Percentiles rank a stretch among this genome's conserved stretches.
Conservation (phyloP, 2,888 invertebrate species). For the Rhagonycha fulva region DNA sequence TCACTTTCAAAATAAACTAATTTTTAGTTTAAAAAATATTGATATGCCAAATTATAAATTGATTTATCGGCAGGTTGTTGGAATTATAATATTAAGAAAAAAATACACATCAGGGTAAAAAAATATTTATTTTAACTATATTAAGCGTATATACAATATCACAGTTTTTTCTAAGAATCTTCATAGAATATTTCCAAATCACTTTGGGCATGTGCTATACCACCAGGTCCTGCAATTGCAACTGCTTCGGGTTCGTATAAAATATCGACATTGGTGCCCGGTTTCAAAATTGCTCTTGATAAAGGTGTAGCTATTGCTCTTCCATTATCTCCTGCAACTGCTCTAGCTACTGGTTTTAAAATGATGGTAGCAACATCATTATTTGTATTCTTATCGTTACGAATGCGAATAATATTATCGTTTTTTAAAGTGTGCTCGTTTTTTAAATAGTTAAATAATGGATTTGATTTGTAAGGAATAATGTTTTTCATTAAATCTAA, state of each 20-base stretch:
- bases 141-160: background rate
- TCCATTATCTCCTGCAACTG: slow-evolving; percentile 68
- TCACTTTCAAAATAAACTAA: too few species aligned
- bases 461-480: slow-evolving; percentile 46
- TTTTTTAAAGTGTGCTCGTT: slow-evolving; percentile 43
- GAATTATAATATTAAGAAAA: too few species aligned
- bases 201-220: slow-evolving; percentile 76
- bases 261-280: slow-evolving; percentile 65
- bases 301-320: slow-evolving; percentile 72
- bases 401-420: slow-evolving; percentile 42
- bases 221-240: slow-evolving; percentile 76
- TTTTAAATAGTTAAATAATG: slow-evolving; percentile 47
- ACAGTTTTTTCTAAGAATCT: background rate
- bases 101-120: background rate
- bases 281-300: slow-evolving; percentile 66
- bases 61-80: too few species aligned
- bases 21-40: too few species aligned
- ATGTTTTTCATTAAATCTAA: slow-evolving; percentile 8
- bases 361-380: slow-evolving; percentile 55
- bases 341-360: slow-evolving; percentile 68
- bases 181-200: slow-evolving; percentile 62
- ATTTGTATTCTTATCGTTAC: slow-evolving; percentile 33
- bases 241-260: slow-evolving; percentile 70
- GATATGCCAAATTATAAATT: too few species aligned
- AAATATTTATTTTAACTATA: background rate